Percentiles rank a stretch among this genome's conserved stretches.
These are phyloP conservation scores for Lasioglossum baleicum DNA, from an alignment of 1,140 invertebrate genomes.

Conservation along the genomic window DNA sequence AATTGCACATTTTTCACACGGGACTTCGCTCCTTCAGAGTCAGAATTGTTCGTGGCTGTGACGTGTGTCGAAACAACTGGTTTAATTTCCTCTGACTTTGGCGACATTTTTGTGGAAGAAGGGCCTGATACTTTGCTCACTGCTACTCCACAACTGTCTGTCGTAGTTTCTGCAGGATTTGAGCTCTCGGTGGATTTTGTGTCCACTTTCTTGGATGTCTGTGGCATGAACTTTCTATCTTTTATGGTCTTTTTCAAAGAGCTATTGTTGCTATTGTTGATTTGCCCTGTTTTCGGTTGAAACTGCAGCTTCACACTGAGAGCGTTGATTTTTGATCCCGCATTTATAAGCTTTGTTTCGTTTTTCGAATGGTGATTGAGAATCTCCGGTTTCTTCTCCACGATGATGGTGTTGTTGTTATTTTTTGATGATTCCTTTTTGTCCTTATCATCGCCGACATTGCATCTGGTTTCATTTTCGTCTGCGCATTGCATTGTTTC, in stretches of 20 bases:
- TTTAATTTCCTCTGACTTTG: slow-evolving; percentile 19
- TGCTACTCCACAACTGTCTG: slow-evolving; percentile 28
- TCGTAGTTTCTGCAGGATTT: slow-evolving; percentile 14
- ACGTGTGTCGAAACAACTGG: neutral
- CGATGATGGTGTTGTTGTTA: slow-evolving; percentile 70
- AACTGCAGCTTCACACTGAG: slow-evolving; percentile 76
- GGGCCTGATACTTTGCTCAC: slow-evolving; percentile 28
- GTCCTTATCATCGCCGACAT: slow-evolving; percentile 16
- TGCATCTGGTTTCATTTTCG: slow-evolving; percentile 23
- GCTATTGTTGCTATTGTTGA: slow-evolving; percentile 72
- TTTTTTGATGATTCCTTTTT: slow-evolving; percentile 60
- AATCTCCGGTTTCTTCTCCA: slow-evolving; percentile 54
- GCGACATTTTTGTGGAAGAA: slow-evolving; percentile 12
- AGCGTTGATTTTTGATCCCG: slow-evolving; percentile 77
- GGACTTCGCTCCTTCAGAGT: neutral
- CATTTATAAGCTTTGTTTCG: slow-evolving; percentile 46
- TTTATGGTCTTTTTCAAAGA: slow-evolving; percentile 72
- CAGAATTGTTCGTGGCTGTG: neutral
- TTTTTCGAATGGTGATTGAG: slow-evolving; percentile 62
- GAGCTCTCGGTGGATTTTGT: slow-evolving; percentile 17
- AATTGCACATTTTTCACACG: slow-evolving; percentile 33
- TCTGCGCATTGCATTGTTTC: neutral
- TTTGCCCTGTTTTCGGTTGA: slow-evolving; percentile 75
- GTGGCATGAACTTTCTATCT: slow-evolving; percentile 64
- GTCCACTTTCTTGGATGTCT: slow-evolving; percentile 45